Conservation (phyloP, 2,888 invertebrate species). For the Polymixis flavicincta region DNA sequence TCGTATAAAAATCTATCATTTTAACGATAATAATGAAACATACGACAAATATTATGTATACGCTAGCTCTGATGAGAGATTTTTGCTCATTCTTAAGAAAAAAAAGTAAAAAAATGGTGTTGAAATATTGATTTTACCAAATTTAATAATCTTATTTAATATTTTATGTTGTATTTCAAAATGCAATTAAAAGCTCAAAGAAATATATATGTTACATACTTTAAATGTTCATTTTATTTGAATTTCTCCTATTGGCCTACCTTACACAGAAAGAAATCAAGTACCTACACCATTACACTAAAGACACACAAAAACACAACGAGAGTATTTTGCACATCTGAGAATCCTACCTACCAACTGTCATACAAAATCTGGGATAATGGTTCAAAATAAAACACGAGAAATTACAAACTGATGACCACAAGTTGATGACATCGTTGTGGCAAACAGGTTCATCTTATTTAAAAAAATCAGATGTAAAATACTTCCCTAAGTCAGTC, state of each 20-base stretch:
- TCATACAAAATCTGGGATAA: neutral
- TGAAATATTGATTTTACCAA: constrained; percentile 94
- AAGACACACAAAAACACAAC: neutral
- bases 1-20: constrained; percentile 91
- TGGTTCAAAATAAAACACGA: neutral
- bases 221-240: constrained; percentile 87
- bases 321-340: neutral
- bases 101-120: constrained; percentile 87
- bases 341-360: neutral
- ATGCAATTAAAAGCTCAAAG: constrained; percentile 96
- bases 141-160: constrained; percentile 95
- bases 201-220: constrained; percentile 96
- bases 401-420: neutral
- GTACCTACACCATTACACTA: neutral
- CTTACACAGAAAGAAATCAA: constrained; percentile 6
- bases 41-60: constrained; percentile 94
- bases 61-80: constrained; percentile 92
- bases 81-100: constrained; percentile 91
- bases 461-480: too few relatives aligned
- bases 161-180: constrained; percentile 96
- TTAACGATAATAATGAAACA: constrained; percentile 90
- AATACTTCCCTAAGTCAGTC: neutral
- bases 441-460: neutral
- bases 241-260: constrained; percentile 41
- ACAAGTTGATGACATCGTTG: too few relatives aligned